phyloP scores from a whole-genome alignment of 2,888 invertebrate species.

The Julus scandinavius region DNA sequence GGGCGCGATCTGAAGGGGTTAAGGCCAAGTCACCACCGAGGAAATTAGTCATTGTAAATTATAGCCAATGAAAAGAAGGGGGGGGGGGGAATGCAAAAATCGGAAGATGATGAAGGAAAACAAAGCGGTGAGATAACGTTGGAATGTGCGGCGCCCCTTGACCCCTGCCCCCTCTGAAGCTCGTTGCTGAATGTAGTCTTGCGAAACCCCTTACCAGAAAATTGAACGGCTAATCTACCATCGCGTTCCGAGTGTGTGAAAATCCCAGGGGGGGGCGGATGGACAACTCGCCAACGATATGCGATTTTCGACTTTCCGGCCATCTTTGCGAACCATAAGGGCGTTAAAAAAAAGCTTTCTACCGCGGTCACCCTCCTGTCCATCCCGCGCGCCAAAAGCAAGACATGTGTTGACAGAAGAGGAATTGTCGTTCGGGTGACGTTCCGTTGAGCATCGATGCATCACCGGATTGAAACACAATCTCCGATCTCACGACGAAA shows the following conservation, averaged over 20 bases:
- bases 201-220: not conserved
- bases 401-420: not conserved
- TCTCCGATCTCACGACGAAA: not conserved
- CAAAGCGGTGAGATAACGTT: conserved; percentile 10
- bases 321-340: too few species aligned
- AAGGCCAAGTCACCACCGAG: not conserved
- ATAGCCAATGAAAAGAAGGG: conserved; percentile 5
- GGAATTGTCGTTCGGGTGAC: not conserved
- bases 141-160: conserved; percentile 26
- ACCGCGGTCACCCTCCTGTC: not conserved
- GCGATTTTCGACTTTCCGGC: too few species aligned
- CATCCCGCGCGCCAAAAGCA: not conserved
- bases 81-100: conserved; percentile 1
- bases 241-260: not conserved
- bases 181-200: not conserved
- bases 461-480: conserved; percentile 29
- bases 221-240: conserved; percentile 28
- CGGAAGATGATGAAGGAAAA: conserved; percentile 31
- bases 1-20: conserved; percentile 25
- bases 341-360: too few species aligned
- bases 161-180: not conserved
- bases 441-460: conserved; percentile 27
- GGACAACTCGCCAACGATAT: not conserved
- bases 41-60: conserved; percentile 22
- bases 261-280: not conserved